Percentiles rank a stretch among this genome's conserved stretches.
Conservation (phyloP, 64 coral and sea anemone genomes). For the Porites lutea region DNA sequence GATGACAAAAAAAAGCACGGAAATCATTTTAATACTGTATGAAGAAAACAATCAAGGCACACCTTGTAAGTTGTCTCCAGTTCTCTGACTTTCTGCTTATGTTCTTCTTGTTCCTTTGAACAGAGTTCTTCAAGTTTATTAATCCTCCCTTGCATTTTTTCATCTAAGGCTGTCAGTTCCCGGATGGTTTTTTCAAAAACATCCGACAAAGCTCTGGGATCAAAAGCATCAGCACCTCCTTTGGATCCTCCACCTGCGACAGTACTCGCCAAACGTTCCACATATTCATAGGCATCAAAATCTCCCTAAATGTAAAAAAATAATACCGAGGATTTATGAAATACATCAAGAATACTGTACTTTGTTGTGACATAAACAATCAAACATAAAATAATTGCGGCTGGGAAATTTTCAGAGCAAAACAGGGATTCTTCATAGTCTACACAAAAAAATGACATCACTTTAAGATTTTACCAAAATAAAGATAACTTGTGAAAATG, state of each 20-base stretch:
- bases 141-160: conserved; percentile 94
- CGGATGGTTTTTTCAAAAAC: conserved; percentile 92
- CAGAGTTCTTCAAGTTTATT: conserved; percentile 98
- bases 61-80: conserved; percentile 93
- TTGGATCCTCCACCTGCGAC: conserved; percentile 93
- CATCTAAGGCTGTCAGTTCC: conserved; percentile 83
- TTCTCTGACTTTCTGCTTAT: conserved; percentile 86
- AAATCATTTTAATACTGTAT: too few relatives aligned
- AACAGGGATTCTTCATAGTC: too few relatives aligned
- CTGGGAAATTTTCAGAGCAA: too few relatives aligned
- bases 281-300: conserved; percentile 95
- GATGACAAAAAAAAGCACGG: too few relatives aligned
- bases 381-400: too few relatives aligned
- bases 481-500: too few relatives aligned
- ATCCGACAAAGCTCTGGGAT: conserved; percentile 84
- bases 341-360: too few relatives aligned
- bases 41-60: not conserved
- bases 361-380: too few relatives aligned
- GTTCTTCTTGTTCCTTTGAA: conserved; percentile 91
- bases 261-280: conserved; percentile 96
- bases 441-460: too few relatives aligned
- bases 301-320: conserved; percentile 69
- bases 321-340: not conserved
- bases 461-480: too few relatives aligned
- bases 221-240: conserved; percentile 88